Conservation (phyloP, 2,888 invertebrate genomes). For the Siphlonurus alternatus region DNA sequence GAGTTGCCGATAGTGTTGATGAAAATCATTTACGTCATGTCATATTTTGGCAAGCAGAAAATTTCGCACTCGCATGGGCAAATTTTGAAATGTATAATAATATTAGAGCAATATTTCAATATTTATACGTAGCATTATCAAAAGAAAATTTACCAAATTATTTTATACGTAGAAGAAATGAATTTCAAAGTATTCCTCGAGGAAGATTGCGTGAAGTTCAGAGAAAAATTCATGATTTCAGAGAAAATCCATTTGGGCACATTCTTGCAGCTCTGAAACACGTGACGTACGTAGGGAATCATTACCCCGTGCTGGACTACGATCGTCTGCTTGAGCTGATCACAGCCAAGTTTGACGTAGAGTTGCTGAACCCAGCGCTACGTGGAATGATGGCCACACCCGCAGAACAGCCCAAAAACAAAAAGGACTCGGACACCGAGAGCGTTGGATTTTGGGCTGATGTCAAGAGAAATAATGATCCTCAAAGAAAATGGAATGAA, state of each 20-base stretch:
- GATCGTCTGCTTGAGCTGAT: background rate
- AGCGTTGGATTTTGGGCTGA: background rate
- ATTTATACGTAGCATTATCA: background rate
- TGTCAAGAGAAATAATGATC: background rate
- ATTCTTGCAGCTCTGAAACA: background rate
- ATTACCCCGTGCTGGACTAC: background rate
- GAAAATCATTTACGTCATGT: slow-evolving; percentile 42
- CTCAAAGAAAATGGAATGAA: background rate
- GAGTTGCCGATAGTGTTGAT: background rate
- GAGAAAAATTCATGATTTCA: slow-evolving; percentile 44
- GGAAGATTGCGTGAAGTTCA: slow-evolving; percentile 45
- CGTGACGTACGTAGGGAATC: background rate
- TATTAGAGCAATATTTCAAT: background rate
- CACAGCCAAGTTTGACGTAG: background rate
- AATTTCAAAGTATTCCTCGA: slow-evolving; percentile 50
- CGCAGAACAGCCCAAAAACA: background rate
- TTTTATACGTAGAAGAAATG: slow-evolving; percentile 53
- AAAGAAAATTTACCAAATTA: slow-evolving; percentile 47
- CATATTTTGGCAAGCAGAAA: slow-evolving; percentile 63
- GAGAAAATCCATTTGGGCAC: slow-evolving; percentile 40
- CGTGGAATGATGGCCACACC: background rate
- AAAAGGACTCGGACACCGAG: background rate
- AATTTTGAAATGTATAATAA: background rate
- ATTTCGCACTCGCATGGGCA: slow-evolving; percentile 50
- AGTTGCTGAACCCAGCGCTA: background rate